A percentile compares a stretch with the other conserved stretches of the same genome.
Evolutionary conservation across 2,797 vertebrate species (phyloP).

Genomic region (Bovichtus variegatus): DNA sequence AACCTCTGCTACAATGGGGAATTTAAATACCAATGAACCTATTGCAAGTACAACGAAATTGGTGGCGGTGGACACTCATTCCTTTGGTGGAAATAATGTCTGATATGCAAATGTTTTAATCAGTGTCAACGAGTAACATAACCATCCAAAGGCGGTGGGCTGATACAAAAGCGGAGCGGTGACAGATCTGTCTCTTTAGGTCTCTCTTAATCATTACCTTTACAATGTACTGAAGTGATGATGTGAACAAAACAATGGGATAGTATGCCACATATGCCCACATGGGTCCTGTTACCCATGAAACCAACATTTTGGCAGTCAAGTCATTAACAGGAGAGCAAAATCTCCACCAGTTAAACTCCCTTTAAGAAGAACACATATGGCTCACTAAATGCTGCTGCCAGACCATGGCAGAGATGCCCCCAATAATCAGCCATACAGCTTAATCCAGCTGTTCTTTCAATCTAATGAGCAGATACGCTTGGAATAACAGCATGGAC

Average conservation of each 20-base stretch:
- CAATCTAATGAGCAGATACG: not conserved
- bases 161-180: not conserved
- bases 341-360: not conserved
- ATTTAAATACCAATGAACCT: slow-evolving; percentile 15
- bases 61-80: not conserved
- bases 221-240: too few relatives aligned
- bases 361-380: not conserved
- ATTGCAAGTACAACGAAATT: not conserved
- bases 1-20: not conserved
- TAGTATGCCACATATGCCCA: too few relatives aligned
- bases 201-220: not conserved
- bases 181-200: not conserved
- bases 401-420: not conserved
- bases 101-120: slow-evolving; percentile 15
- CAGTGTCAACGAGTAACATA: not conserved
- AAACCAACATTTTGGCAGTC: too few relatives aligned
- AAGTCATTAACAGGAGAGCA: not conserved
- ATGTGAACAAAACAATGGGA: too few relatives aligned
- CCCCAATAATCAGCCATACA: not conserved
- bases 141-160: not conserved
- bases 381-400: not conserved
- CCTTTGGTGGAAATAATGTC: not conserved
- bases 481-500: not conserved
- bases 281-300: too few relatives aligned
- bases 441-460: not conserved